These are phyloP conservation scores for Galemys pyrenaicus DNA, from an alignment of 2,113 vertebrate species.

Conservation along the genomic window DNA sequence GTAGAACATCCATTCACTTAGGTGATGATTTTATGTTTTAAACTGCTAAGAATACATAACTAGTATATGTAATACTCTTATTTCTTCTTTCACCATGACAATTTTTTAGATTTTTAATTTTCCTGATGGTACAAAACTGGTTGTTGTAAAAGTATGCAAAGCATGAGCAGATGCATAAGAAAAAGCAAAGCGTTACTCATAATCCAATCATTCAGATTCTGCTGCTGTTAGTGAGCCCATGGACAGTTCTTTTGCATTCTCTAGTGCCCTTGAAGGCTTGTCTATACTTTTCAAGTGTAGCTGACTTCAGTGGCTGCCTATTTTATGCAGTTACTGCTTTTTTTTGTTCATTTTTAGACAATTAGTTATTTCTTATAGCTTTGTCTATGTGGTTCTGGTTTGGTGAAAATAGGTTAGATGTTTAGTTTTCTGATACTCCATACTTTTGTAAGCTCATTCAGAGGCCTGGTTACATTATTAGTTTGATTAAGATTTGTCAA, in stretches of 20 bases:
- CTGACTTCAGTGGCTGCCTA: not conserved
- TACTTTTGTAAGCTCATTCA: not conserved
- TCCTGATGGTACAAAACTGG: not conserved
- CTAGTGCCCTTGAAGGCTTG: not conserved
- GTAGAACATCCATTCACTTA: not conserved
- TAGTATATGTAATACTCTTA: not conserved
- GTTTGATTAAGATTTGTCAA: not conserved
- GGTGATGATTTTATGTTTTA: slow-evolving; percentile 4
- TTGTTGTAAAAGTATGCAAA: not conserved
- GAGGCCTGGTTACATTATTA: not conserved
- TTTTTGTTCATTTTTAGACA: not conserved
- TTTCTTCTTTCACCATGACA: not conserved
- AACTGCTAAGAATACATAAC: not conserved
- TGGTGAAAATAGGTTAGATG: not conserved
- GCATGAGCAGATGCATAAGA: not conserved
- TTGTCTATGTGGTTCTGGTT: slow-evolving; percentile 19
- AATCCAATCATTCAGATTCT: not conserved
- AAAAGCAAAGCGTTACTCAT: not conserved
- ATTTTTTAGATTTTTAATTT: not conserved
- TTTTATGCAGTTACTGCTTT: not conserved
- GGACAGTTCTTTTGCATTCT: not conserved
- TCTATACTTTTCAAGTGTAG: not conserved
- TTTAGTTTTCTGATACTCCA: not conserved
- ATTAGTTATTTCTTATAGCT: not conserved
- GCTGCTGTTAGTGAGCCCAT: not conserved